These are phyloP conservation scores for Strigamia transsilvanica DNA, from an alignment of 2,888 invertebrate genomes.

Conservation along the genomic window DNA sequence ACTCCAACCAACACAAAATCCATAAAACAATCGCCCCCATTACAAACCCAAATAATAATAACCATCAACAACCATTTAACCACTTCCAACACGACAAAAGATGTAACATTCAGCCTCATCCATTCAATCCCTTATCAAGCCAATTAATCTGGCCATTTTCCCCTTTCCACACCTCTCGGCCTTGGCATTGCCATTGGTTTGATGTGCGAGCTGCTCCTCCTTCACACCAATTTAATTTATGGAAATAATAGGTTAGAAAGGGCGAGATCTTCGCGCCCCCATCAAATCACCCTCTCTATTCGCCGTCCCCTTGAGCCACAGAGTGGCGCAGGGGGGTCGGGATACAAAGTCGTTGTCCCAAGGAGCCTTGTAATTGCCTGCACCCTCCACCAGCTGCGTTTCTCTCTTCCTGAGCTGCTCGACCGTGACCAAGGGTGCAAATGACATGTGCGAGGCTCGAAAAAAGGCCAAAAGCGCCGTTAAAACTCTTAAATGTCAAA, in stretches of 20 bases:
- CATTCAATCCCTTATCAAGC: not conserved
- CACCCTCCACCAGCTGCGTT: not conserved
- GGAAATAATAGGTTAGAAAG: not conserved
- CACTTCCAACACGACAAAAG: too few species aligned
- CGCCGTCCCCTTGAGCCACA: not conserved
- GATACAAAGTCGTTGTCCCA: conserved; percentile 6
- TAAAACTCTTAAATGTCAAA: too few species aligned
- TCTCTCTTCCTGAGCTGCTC: not conserved
- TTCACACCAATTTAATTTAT: conserved; percentile 20
- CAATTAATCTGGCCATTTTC: not conserved
- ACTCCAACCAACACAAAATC: too few species aligned
- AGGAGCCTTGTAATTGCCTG: not conserved
- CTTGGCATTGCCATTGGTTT: not conserved
- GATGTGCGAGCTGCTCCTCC: not conserved
- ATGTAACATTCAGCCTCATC: too few species aligned
- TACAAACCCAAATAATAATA: too few species aligned
- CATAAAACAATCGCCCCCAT: too few species aligned
- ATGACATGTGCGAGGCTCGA: not conserved
- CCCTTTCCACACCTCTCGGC: not conserved
- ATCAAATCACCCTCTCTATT: conserved; percentile 1
- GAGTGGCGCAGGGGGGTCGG: not conserved
- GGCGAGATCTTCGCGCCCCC: conserved; percentile 20
- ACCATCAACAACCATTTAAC: too few species aligned
- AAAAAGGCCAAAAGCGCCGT: too few species aligned
- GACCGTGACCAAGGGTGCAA: not conserved